A percentile compares a stretch with the other conserved stretches of the same genome.
phyloP scores from a whole-genome alignment of 2,797 vertebrate species.

The Leuciscus waleckii region DNA sequence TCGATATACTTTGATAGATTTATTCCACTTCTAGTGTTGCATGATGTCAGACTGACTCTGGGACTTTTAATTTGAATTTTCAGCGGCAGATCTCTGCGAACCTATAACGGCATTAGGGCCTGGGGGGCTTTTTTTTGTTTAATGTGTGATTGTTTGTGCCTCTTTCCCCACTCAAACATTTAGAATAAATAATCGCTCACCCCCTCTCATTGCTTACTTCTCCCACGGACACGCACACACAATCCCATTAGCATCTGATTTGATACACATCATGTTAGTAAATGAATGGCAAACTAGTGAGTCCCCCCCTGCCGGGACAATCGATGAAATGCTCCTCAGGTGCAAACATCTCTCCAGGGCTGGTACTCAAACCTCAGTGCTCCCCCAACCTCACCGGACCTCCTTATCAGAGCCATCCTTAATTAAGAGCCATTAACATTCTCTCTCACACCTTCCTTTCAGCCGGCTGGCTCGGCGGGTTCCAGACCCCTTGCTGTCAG shows the following conservation, averaged over 20 bases:
- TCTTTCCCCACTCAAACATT: slow-evolving; percentile 34
- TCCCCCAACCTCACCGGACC: not conserved
- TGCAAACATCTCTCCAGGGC: slow-evolving; percentile 65
- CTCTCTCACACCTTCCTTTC: slow-evolving; percentile 60
- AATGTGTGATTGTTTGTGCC: slow-evolving; percentile 19
- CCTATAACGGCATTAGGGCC: not conserved
- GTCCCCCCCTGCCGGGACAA: slow-evolving; percentile 51
- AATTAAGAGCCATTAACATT: slow-evolving; percentile 66
- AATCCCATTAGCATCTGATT: slow-evolving; percentile 55
- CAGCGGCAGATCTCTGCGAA: not conserved
- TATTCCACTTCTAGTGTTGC: not conserved
- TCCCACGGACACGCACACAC: slow-evolving; percentile 31
- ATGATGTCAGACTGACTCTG: not conserved
- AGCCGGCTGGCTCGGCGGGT: slow-evolving; percentile 35
- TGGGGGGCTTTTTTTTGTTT: not conserved
- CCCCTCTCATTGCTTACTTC: slow-evolving; percentile 13
- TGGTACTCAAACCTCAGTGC: slow-evolving; percentile 15
- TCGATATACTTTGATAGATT: not conserved
- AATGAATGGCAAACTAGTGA: slow-evolving; percentile 61
- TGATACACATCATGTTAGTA: slow-evolving; percentile 65
- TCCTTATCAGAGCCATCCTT: slow-evolving; percentile 62
- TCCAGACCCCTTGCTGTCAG: slow-evolving; percentile 43
- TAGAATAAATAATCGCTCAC: slow-evolving; percentile 28
- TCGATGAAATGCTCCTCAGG: slow-evolving; percentile 65
- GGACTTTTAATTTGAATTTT: slow-evolving; percentile 6